Conservation (phyloP, 2,888 invertebrate genomes). For the Cylindroiulus punctatus region DNA sequence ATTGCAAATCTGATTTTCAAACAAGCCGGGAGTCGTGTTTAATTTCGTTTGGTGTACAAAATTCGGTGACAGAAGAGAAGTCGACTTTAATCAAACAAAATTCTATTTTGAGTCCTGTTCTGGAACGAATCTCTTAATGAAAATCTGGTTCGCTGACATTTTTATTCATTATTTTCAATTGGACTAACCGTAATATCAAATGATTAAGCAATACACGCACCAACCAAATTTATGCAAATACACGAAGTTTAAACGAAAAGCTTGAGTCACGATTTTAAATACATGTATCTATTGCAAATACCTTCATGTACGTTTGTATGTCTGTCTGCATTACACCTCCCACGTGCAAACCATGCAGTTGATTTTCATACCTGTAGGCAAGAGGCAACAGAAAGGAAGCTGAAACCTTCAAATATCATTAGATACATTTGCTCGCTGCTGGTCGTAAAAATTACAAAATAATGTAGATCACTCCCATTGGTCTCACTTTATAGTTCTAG, state of each 20-base stretch:
- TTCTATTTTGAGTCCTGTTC: not conserved
- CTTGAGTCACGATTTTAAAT: not conserved
- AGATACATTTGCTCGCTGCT: not conserved
- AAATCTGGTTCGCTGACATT: not conserved
- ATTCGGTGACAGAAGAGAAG: not conserved
- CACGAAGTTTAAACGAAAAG: not conserved
- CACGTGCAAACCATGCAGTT: not conserved
- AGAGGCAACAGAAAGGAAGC: not conserved
- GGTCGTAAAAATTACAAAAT: too few relatives aligned
- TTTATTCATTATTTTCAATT: not conserved
- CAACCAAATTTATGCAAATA: not conserved
- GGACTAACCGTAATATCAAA: not conserved
- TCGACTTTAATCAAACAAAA: not conserved
- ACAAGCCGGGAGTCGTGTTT: slow-evolving; percentile 29
- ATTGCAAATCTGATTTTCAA: slow-evolving; percentile 30
- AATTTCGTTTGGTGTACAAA: not conserved
- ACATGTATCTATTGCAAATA: too few relatives aligned
- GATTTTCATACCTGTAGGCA: slow-evolving; percentile 18
- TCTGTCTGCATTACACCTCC: not conserved
- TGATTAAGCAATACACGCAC: not conserved
- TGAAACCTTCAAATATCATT: not conserved
- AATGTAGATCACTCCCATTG: too few relatives aligned
- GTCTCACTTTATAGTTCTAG: too few relatives aligned
- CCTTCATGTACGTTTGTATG: not conserved
- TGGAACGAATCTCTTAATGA: slow-evolving; percentile 15